Evolutionary conservation across 2,888 invertebrate genomes (phyloP), one percentile per base, ranked within the genome.

Genomic region (Venustoraphidia nigricollis): DNA sequence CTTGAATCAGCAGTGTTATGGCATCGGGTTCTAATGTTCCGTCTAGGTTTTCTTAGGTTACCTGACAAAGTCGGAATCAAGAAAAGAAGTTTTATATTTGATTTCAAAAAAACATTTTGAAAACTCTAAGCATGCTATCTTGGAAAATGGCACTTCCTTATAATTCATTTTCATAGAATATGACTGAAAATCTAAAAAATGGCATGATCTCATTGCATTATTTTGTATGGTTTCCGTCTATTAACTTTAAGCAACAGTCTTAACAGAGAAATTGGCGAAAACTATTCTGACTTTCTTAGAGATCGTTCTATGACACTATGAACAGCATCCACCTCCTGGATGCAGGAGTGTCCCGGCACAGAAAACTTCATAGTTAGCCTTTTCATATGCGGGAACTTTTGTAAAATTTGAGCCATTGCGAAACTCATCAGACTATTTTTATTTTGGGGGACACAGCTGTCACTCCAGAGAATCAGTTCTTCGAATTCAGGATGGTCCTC

Each of bases 381-480:
- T 41, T n/a, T n/a, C 5, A 41, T 14, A 10, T 17, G 42, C 17
- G 10, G 11, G 6, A 14, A 41, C 11, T 50, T 11, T 42, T 44
- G 45, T 13, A 55, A 14, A 45, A 53, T 53, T 13, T 52, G 10
- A 10, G 45, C 41, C 17, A 54, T 47, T 35, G 51, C 53, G 46
- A 48, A 51, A 27, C 50, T 37, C 17, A 55, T 53, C 34, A 47
- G 34, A 6, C 37, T 42, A 37, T 54, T 54, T 14, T 48, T 47
- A 40, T 54, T 54, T 47, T 54, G 54, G 27, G 54, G 51, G 11
- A 54, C 53, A 36, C 53, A 54, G 35, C 51, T 53, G 45, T 54
- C 50, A 36, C 53, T 46, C 53, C 53, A 54, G 10, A 51, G 27
- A 36, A 49, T 49, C 34, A 54, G 43, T 35, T 49, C 47, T 35